Base-by-base conservation (phyloP, 2,888 invertebrate species). In the Sepioteuthis lessoniana region DNA sequence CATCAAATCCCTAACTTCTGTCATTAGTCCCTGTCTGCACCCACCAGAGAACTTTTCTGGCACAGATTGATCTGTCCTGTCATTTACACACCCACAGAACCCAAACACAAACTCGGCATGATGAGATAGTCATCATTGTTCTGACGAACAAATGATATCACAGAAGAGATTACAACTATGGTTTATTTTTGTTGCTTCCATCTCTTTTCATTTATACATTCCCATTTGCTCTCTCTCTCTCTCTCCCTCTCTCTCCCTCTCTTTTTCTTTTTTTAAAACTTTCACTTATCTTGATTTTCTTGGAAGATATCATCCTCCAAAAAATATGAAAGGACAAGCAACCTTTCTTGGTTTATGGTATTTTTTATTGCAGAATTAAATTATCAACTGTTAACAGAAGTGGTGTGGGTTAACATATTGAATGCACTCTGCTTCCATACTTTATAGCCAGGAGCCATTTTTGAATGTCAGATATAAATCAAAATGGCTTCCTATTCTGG, bases 321-420 rank as follows among this genome's bases (percentile, higher is more conserved):
- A 76, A 76, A 76, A 13, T 19, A 10, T n/a, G 35, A 76, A 76
- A 76, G 19, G 35, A 76, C 76, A 35, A 76, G 13, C 76, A 76
- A 16, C n/a, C n/a, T 76, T 76, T 35, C 35, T 76, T 76, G 76
- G 76, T n/a, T n/a, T 76, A n/a, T 35, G 76, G 8, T 76, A 76
- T 76, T 76, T 76, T 76, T 19, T 76, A 76, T 35, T 76, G 76
- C n/a, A 76, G 76, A 76, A 76, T 76, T 76, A 76, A 76, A 76
- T 76, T 76, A 76, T 76, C 76, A n/a, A 76, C 76, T n/a, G 76
- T 76, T 76, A 76, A 76, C 76, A 76, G 76, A 76, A 76, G 76
- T 76, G 76, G 76, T 76, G 19, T 76, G 76, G 76, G 76, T 76
- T 76, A 76, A 76, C n/a, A 76, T 76, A 76, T 35, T 76, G 76